Evolutionary conservation across 1,140 invertebrate genomes (phyloP), one percentile per base, ranked within the genome.

Genomic region (Pectinophora gossypiella): DNA sequence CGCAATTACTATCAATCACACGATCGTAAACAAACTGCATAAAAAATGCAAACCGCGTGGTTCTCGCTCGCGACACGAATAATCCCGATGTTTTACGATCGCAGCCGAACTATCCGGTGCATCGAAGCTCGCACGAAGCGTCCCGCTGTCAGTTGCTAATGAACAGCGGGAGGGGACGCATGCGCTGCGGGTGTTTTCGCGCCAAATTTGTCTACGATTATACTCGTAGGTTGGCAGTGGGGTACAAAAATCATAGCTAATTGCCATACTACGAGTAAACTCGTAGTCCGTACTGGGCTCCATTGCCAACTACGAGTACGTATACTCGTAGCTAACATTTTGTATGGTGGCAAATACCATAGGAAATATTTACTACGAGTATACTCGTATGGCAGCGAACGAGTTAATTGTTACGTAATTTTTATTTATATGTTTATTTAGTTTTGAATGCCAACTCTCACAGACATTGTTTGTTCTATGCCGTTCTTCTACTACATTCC

Each of bases 191-290:
- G n/a, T 9, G 27, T 32, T 32, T 32, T 32, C 27, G 9, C 27
- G 27, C 27, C 27, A 3, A 32, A 32, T 32, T 40, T 40, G 7
- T 13, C 16, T 40, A 40, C n/a, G 36, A 40, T 18, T 40, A 40
- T 13, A 40, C 36, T 40, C 36, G 36, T 40, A 40, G n/a, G 36
- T 40, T 40, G 36, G 36, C 36, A 40, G 16, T 40, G 16, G 10
- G 7, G 7, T 16, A 40, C 16, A 40, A 40, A 40, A 40, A 40
- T 15, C 36, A 15, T 40, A 40, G 1, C 16, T 40, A 16, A 40
- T 40, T 40, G 36, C 36, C 36, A 40, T 3, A 40, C 36, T 40
- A 40, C 36, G 36, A 40, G 36, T 40, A 13, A 40, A 40, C 36
- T 40, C 36, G 36, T 40, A 40, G n/a, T 40, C 16, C 16, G 36